These are phyloP conservation scores for Scaptomyza montana DNA, from an alignment of 1,140 invertebrate species.

Conservation along the genomic window DNA sequence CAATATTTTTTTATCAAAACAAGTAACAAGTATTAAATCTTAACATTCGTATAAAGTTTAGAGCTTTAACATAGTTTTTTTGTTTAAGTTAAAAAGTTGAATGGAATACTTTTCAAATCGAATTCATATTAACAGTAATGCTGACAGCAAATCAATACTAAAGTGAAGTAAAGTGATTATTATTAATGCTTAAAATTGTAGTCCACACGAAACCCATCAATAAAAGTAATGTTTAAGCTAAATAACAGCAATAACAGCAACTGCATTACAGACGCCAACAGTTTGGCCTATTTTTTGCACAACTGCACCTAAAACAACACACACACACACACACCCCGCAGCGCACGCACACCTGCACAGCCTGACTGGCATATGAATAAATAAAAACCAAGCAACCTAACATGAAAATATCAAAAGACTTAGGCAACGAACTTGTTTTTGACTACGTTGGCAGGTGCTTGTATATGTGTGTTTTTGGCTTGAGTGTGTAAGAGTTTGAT, in stretches of 20 bases:
- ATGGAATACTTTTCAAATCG: too few species aligned
- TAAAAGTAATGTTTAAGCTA: conserved; percentile 35
- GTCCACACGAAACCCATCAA: conserved; percentile 36
- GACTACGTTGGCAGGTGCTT: conserved; percentile 32
- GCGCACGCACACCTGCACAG: conserved; percentile 40
- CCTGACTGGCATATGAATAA: conserved; percentile 50
- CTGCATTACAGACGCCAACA: conserved; percentile 50
- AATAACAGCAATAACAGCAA: conserved; percentile 30
- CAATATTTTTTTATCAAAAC: too few species aligned
- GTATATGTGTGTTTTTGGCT: neutral
- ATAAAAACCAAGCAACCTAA: conserved; percentile 43
- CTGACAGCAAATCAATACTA: neutral
- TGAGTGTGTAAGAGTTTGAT: conserved; percentile 21
- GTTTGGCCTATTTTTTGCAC: conserved; percentile 69
- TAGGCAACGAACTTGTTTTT: conserved; percentile 79
- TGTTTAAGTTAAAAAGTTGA: too few species aligned
- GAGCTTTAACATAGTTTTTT: too few species aligned
- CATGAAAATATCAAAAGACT: conserved; percentile 76
- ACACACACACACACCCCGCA: conserved; percentile 17
- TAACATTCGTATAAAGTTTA: too few species aligned
- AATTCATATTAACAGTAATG: neutral
- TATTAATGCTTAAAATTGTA: conserved; percentile 1
- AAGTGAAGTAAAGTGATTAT: neutral
- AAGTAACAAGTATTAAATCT: too few species aligned
- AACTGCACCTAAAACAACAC: conserved; percentile 50